phyloP scores from a whole-genome alignment of 2,888 invertebrate species.

The Brassicogethes aeneus region DNA sequence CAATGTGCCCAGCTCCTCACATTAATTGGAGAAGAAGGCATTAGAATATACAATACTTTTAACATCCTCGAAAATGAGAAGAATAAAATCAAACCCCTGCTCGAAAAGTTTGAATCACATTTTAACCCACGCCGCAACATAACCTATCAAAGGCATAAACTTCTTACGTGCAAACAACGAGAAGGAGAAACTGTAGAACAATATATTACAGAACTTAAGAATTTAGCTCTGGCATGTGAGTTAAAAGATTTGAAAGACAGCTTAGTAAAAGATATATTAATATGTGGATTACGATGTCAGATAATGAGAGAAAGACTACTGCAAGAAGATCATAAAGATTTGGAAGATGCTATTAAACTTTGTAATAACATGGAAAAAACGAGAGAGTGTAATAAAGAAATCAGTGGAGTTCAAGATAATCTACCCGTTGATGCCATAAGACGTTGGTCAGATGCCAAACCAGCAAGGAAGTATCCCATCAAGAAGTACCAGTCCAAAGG shows the following conservation, averaged over 20 bases:
- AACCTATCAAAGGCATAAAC: conserved; percentile 12
- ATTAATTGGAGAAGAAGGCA: neutral
- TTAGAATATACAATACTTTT: neutral
- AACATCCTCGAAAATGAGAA: neutral
- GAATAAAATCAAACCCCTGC: conserved; percentile 1
- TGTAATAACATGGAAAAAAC: conserved; percentile 11
- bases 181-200: conserved; percentile 9
- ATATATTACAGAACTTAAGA: too few relatives aligned
- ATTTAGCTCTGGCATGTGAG: conserved; percentile 9
- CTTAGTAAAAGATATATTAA: conserved; percentile 8
- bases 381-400: conserved; percentile 2
- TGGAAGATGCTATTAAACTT: conserved; percentile 10
- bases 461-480: too few relatives aligned
- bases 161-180: conserved; percentile 11
- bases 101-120: conserved; percentile 8
- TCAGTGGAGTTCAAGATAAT: neutral
- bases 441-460: too few relatives aligned
- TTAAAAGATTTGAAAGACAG: conserved; percentile 8
- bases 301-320: conserved; percentile 14
- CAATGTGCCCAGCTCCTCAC: too few relatives aligned
- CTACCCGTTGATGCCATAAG: neutral
- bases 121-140: conserved; percentile 10
- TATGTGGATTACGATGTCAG: conserved; percentile 9
- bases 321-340: conserved; percentile 8
- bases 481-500: too few relatives aligned